Percentiles rank a stretch among this genome's conserved stretches.
Conservation (phyloP, 2,113 vertebrate species). For the Scomber scombrus region DNA sequence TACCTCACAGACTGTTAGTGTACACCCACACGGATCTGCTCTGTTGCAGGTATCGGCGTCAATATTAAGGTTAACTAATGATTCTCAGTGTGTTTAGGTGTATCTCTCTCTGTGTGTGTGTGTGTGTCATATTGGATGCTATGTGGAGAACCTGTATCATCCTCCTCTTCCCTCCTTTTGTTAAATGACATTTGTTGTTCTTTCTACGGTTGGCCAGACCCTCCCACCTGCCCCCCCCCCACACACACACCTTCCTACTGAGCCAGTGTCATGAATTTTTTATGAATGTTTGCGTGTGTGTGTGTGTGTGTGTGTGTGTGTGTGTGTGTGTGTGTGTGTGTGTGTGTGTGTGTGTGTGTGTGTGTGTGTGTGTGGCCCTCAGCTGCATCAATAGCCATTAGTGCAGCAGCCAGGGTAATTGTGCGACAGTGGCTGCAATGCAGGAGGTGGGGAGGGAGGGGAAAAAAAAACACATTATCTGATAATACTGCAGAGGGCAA, state of each 20-base stretch:
- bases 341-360: constrained; percentile 43
- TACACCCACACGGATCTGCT: not conserved
- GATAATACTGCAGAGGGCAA: constrained; percentile 80
- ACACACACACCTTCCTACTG: constrained; percentile 67
- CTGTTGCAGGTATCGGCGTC: not conserved
- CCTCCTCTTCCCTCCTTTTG: constrained; percentile 51
- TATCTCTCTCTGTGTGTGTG: not conserved
- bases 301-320: constrained; percentile 44
- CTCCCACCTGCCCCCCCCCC: constrained; percentile 18
- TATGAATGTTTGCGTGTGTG: constrained; percentile 78
- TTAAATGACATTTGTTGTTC: constrained; percentile 78
- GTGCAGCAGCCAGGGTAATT: constrained; percentile 81
- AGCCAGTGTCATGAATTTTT: constrained; percentile 81
- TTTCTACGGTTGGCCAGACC: constrained; percentile 64
- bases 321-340: constrained; percentile 26
- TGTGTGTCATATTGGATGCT: not conserved
- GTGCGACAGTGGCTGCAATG: constrained; percentile 79
- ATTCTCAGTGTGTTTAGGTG: not conserved
- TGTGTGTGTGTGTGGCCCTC: constrained; percentile 42
- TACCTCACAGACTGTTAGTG: constrained; percentile 39
- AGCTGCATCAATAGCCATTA: constrained; percentile 84
- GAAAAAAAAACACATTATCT: constrained; percentile 70
- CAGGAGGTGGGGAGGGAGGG: constrained; percentile 34
- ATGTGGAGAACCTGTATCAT: constrained; percentile 36
- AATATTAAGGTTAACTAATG: not conserved